Evolutionary conservation across 2,113 vertebrate genomes (phyloP).

Genomic region (Deroptyus accipitrinus): DNA sequence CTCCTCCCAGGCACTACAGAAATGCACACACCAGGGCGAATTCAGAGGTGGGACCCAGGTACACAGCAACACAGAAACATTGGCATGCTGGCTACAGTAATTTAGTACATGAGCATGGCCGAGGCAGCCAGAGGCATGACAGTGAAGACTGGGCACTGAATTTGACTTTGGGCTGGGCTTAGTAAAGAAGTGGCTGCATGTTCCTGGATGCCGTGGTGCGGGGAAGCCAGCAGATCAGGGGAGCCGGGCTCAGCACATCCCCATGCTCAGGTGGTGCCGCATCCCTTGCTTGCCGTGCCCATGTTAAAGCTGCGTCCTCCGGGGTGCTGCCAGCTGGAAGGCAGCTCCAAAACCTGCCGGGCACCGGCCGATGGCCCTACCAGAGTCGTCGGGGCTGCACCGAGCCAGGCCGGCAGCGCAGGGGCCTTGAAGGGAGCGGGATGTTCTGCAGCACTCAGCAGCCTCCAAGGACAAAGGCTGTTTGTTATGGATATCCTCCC

Average conservation of each 20-base stretch:
- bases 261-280: too few relatives aligned
- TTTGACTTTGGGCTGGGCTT: neutral
- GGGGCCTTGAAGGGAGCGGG: neutral
- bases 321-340: neutral
- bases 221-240: too few relatives aligned
- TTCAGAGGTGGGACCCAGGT: neutral
- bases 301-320: too few relatives aligned
- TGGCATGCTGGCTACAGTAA: rapidly evolving
- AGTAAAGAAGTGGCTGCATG: neutral
- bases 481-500: rapidly evolving
- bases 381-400: too few relatives aligned
- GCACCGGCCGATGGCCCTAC: neutral
- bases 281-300: too few relatives aligned
- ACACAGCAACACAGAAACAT: neutral
- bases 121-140: neutral
- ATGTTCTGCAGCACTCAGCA: neutral
- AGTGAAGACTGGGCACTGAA: neutral
- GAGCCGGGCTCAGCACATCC: too few relatives aligned
- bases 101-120: rapidly evolving
- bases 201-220: neutral
- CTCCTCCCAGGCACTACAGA: neutral
- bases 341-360: neutral
- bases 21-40: neutral
- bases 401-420: rapidly evolving
- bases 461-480: neutral